phyloP scores from a whole-genome alignment of 2,888 invertebrate species.

The Cheilosia scutellata region DNA sequence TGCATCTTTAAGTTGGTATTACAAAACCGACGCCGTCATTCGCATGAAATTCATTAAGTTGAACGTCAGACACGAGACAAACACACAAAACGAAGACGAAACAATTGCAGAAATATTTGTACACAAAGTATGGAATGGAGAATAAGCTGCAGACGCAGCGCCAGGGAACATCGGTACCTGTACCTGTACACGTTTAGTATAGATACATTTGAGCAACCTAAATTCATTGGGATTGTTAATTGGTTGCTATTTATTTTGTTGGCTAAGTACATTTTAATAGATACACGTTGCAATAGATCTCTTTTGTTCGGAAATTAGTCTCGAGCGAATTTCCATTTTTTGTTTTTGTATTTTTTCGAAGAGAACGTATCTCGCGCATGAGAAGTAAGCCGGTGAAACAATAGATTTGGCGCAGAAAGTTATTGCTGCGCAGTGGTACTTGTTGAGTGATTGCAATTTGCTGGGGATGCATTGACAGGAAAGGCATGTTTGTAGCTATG shows the following conservation, averaged over 20 bases:
- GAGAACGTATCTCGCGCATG: slow-evolving; percentile 14
- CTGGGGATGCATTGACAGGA: not conserved
- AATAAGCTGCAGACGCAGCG: not conserved
- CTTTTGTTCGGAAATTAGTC: slow-evolving; percentile 58
- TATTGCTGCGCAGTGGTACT: slow-evolving; percentile 14
- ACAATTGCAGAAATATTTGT: slow-evolving; percentile 38
- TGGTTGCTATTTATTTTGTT: slow-evolving; percentile 68
- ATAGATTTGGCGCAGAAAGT: slow-evolving; percentile 26
- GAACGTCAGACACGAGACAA: slow-evolving; percentile 36
- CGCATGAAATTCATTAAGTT: slow-evolving; percentile 43
- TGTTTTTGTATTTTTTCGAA: not conserved
- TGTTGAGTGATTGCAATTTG: not conserved
- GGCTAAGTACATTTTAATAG: slow-evolving; percentile 59
- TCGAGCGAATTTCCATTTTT: slow-evolving; percentile 28
- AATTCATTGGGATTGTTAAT: slow-evolving; percentile 62
- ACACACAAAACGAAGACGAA: slow-evolving; percentile 42
- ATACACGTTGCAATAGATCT: slow-evolving; percentile 46
- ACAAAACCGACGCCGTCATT: slow-evolving; percentile 54
- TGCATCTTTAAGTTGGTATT: slow-evolving; percentile 60
- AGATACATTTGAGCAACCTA: slow-evolving; percentile 55
- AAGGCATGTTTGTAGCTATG: too few relatives aligned
- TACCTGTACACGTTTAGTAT: slow-evolving; percentile 6
- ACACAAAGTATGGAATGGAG: slow-evolving; percentile 1
- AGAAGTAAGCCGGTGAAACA: slow-evolving; percentile 29
- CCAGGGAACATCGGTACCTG: slow-evolving; percentile 21